phyloP scores from a whole-genome alignment of 2,888 invertebrate species.

The Platycnemis pennipes region DNA sequence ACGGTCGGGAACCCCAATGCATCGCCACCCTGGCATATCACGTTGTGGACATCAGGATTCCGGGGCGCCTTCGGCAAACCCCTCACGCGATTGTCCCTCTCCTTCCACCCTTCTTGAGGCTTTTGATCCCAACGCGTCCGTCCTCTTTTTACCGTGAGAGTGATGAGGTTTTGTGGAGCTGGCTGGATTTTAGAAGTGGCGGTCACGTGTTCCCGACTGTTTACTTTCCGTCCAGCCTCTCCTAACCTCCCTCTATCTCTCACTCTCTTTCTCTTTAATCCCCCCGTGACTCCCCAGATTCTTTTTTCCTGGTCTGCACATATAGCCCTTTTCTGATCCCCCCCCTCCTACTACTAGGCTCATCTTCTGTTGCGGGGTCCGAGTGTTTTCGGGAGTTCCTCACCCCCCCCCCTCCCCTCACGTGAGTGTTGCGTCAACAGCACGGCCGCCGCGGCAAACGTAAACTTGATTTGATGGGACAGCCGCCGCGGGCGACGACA shows the following conservation, averaged over 20 bases:
- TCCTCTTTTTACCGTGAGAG: not conserved
- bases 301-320: not conserved
- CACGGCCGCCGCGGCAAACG: not conserved
- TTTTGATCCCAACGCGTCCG: not conserved
- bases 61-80: not conserved
- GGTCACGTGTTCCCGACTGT: slow-evolving; percentile 4
- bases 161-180: not conserved
- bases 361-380: not conserved
- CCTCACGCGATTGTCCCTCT: not conserved
- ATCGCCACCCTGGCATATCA: not conserved
- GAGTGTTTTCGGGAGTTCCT: slow-evolving; percentile 35
- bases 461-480: slow-evolving; percentile 56
- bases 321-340: not conserved
- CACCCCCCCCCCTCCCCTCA: not conserved
- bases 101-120: not conserved
- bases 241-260: not conserved
- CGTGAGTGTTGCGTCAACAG: slow-evolving; percentile 42
- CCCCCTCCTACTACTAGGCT: not conserved
- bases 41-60: not conserved
- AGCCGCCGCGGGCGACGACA: not conserved
- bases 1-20: not conserved
- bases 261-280: too few species aligned
- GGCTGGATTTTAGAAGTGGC: not conserved
- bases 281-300: not conserved
- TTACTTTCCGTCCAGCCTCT: not conserved